Base-by-base conservation (phyloP, 2,888 invertebrate species). In the Lycaena phlaeas region DNA sequence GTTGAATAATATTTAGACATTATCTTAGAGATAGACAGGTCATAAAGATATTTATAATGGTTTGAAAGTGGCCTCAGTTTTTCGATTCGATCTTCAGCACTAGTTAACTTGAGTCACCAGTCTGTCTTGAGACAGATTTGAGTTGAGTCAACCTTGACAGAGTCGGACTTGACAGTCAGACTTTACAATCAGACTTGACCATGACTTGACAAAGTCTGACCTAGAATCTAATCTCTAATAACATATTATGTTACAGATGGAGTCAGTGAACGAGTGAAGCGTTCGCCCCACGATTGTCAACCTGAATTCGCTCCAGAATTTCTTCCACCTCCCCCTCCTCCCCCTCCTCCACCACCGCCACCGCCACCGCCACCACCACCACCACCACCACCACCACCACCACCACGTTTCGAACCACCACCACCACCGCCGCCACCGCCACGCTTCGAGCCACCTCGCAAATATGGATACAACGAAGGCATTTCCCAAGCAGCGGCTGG, bases 231-330 rank as follows among this genome's bases (percentile, higher is more conserved):
- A n/a, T n/a, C n/a, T n/a, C n/a, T n/a, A n/a, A n/a, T n/a, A n/a
- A n/a, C n/a, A n/a, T n/a, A n/a, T 11, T 4, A 11, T 5, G n/a
- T 27, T 37, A 27, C 26, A 39, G 39, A 14, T 15, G 15, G 7
- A 14, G 11, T 39, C 9, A 14, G 14, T 4, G 25, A 39, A 9
- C 29, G 39, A 7, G 15, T 25, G 14, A 39, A 25, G 14, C 18
- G 39, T 10, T 39, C 39, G 1, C 38, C 28, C 14, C 26, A 26
- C 26, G n/a, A n/a, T n/a, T 14, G 26, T 31, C n/a, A 30, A 14
- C 27, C 31, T 1, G 39, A 10, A n/a, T 15, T n/a, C 10, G 6
- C 40, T 14, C 27, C 31, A 1, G 39, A 10, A n/a, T 15, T n/a
- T 7, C 14, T 14, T n/a, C 29, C 28, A n/a, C 38, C 25, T 0